Base-by-base conservation (phyloP, 2,797 vertebrate genomes). In the Falco columbarius region DNA sequence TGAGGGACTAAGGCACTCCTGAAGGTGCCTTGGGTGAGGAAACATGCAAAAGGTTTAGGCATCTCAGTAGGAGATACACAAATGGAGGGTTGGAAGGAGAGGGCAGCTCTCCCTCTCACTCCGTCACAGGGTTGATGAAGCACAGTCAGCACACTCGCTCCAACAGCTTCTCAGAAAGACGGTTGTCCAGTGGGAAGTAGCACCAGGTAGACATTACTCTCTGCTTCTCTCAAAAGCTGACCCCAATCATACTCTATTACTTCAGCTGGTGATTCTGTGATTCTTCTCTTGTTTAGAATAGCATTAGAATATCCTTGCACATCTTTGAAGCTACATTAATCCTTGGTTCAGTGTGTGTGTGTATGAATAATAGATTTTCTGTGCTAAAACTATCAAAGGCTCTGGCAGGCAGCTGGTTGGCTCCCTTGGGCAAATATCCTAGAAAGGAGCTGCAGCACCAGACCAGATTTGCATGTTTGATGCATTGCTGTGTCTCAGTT, bases 381-480 rank as follows among this genome's bases (percentile, higher is more conserved):
- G 2, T 90, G 90, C 90, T 94, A 61, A 91, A 93, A 36, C 90
- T 84, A 68, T 58, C 94, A 90, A 83, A 94, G 75, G 80, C 85
- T 86, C 80, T 62, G 30, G 72, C 86, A 93, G 84, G 80, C 95
- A 95, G 92, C 92, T 93, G 92, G 90, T 92, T 10, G 0, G 30
- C 54, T 94, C 96, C 94, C 90, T 34, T 66, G 92, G 80, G 96
- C 86, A 90, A 81, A 90, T 38, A 77, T 47, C 76, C 73, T 77
- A 32, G 86, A 3, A 63, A 77, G 90, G 90, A 95, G 80, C 90
- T 93, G 90, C 93, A 86, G 90, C 79, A 59, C 42, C 61, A 22
- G 80, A 27, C 61, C 67, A 77, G 86, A 95, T 96, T 92, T 96
- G 73, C 93, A 95, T 90, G 72, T 92, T 92, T 95, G 95, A 96